Percentiles rank a stretch among this genome's conserved stretches.
phyloP scores from a whole-genome alignment of 2,888 invertebrate species.

The Antitype chi region DNA sequence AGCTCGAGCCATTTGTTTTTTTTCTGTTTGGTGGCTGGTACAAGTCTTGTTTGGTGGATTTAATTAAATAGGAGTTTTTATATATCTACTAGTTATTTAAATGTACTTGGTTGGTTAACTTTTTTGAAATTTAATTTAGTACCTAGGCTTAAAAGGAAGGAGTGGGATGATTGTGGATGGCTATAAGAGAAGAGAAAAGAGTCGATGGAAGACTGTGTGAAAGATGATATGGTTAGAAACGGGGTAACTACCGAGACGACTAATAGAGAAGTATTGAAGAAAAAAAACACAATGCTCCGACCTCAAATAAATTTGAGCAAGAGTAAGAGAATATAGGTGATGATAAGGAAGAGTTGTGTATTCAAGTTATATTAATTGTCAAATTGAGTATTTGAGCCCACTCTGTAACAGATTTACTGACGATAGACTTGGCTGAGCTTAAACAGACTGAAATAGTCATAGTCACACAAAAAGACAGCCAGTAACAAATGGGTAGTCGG shows the following conservation, averaged over 20 bases:
- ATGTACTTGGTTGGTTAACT: neutral
- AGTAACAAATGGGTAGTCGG: neutral
- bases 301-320: neutral
- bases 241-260: too few species aligned
- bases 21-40: conserved; percentile 31
- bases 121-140: neutral
- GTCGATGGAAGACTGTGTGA: too few species aligned
- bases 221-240: too few species aligned
- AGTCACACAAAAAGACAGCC: neutral
- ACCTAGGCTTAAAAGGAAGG: neutral
- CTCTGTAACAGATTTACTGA: neutral
- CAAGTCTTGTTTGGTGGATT: conserved; percentile 27
- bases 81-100: neutral
- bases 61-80: conserved; percentile 11
- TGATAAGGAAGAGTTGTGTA: neutral
- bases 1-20: conserved; percentile 48
- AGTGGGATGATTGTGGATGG: too few species aligned
- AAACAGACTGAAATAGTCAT: neutral
- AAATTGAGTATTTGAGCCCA: too few species aligned
- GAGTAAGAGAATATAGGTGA: neutral
- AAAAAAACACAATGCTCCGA: too few species aligned
- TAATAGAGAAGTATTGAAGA: too few species aligned
- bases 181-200: too few species aligned
- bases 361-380: neutral
- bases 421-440: neutral